Base-by-base conservation (phyloP, 2,797 vertebrate genomes). In the Anguilla marmorata region DNA sequence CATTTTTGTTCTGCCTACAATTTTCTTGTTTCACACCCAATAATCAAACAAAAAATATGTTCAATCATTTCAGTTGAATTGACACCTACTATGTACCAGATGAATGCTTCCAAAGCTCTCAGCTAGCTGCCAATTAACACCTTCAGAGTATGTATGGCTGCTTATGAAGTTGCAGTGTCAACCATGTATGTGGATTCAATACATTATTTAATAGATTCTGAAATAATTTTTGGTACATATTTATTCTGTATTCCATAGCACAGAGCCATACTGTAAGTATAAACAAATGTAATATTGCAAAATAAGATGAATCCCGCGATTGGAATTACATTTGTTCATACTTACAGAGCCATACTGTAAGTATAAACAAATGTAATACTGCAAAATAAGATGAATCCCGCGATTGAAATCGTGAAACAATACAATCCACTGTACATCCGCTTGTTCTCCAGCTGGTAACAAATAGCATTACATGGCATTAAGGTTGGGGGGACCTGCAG, bases 401-500 rank as follows among this genome's bases (percentile, higher is more conserved):
- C 19, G 74, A 79, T 5, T 76, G 12, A 33, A 33, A 16, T 16
- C 21, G 45, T 16, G 12, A 82, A 9, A 24, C 21, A 82, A 82
- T 9, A 24, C 45, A 82, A 24, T 48, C 37, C 21, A 45, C 37
- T 37, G 85, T 69, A 27, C 37, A 37, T 24, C 19, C 37, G 7
- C 50, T 74, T 86, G 72, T 82, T 82, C 45, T 33, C 85, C 85
- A 52, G 85, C 63, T 48, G 4, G 52, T 24, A 80, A 87, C 86
- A 56, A 24, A 87, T 37, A 19, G 72, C 19, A 30, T 16, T 19
- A 74, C 45, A n/a, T 24, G 24, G 66, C 41, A 21, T 54, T 48
- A 52, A 54, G n/a, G n/a, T 37, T 56, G 24, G 27, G 27, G 12
- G 58, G 86, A 72, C 66, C 63, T 21, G n/a, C 19, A 11, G 69